phyloP scores from a whole-genome alignment of 2,797 vertebrate species.

The Pangasius mekongensis region DNA sequence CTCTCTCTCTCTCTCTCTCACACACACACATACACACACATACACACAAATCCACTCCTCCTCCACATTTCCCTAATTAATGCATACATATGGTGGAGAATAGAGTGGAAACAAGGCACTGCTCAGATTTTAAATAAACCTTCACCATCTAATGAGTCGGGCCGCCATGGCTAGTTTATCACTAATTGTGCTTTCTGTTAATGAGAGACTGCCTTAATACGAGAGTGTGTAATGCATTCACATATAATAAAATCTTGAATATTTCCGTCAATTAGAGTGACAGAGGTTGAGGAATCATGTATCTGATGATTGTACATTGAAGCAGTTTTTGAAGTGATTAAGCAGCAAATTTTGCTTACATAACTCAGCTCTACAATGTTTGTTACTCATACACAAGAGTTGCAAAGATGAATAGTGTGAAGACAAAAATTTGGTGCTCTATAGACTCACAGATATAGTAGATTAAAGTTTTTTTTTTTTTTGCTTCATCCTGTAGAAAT shows the following conservation, averaged over 20 bases:
- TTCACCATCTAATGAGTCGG: slow-evolving; percentile 81
- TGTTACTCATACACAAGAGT: not conserved
- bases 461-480: slow-evolving; percentile 19
- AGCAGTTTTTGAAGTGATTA: slow-evolving; percentile 36
- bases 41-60: slow-evolving; percentile 75
- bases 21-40: slow-evolving; percentile 48
- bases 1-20: slow-evolving; percentile 62
- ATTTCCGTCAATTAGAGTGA: slow-evolving; percentile 52
- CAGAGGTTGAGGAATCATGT: slow-evolving; percentile 51
- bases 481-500: slow-evolving; percentile 23
- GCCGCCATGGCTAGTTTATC: slow-evolving; percentile 82
- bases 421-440: not conserved
- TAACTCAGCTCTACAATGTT: not conserved
- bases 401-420: not conserved
- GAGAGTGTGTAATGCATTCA: slow-evolving; percentile 52
- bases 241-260: slow-evolving; percentile 52
- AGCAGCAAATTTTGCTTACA: slow-evolving; percentile 27
- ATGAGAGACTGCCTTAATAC: slow-evolving; percentile 72
- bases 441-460: not conserved
- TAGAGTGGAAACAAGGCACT: slow-evolving; percentile 86
- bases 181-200: slow-evolving; percentile 79
- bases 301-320: slow-evolving; percentile 42
- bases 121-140: slow-evolving; percentile 86
- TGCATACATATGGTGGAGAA: slow-evolving; percentile 91
- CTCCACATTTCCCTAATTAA: slow-evolving; percentile 92